Base-by-base conservation (phyloP, 2,888 invertebrate species). In the Lithosia quadra region DNA sequence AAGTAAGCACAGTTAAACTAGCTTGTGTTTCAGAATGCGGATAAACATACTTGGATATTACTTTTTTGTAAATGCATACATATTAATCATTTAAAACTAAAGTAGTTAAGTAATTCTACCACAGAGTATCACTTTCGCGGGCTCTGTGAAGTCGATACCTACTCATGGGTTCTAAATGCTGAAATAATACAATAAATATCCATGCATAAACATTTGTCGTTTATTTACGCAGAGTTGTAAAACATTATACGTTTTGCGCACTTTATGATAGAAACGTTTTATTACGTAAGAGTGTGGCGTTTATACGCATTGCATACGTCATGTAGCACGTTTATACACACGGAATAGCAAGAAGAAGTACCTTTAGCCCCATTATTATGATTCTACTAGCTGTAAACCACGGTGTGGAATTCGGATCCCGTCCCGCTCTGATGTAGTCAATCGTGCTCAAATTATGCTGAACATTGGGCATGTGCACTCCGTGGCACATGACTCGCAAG, bases 191-290 rank as follows among this genome's bases (percentile, higher is more conserved):
- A 18, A 43, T 43, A 43, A 49, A 49, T 21, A 36, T 60, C n/a
- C 18, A n/a, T 60, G 34, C 0, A 60, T 7, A 34, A n/a, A 21
- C 7, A 13, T 9, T 56, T 56, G 24, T 22, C 22, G 13, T 21
- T 56, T 56, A 21, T 56, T 56, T 56, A 56, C 55, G 24, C 8
- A 56, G n/a, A 49, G n/a, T 49, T 56, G n/a, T 56, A 24, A 56
- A 56, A 56, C 4, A 49, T 49, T 49, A 49, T n/a, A 49, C n/a
- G 49, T 49, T 49, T 49, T 49, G 49, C 49, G 18, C n/a, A n/a
- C n/a, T 49, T 49, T 49, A 49, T 49, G 43, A 43, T 15, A 43
- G 43, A 43, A 43, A 43, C 43, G 43, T 49, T 49, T 49, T 49
- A 49, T 49, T n/a, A n/a, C n/a, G 49, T n/a, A 49, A 49, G 49